Percentiles rank a stretch among this genome's conserved stretches.
Conservation (phyloP, 2,113 vertebrate species). For the Chloebia gouldiae region DNA sequence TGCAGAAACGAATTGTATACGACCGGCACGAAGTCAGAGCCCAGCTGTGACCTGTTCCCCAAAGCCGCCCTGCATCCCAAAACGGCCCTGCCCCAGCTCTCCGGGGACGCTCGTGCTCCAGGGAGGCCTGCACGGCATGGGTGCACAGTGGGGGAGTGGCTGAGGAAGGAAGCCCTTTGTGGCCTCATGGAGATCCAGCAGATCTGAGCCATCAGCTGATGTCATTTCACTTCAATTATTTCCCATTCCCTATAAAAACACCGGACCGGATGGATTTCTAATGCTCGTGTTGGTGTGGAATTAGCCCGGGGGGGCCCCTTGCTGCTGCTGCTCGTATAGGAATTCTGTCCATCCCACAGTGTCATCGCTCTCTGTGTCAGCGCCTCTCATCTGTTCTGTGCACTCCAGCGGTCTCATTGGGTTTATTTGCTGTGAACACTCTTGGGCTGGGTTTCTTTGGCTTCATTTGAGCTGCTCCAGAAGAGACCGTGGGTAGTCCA, state of each 20-base stretch:
- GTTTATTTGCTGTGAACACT: not conserved
- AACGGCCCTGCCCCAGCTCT: not conserved
- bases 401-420: not conserved
- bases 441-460: not conserved
- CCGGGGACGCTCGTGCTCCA: accelerated
- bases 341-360: constrained; percentile 44
- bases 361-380: not conserved
- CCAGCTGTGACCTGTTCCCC: not conserved
- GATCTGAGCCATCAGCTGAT: not conserved
- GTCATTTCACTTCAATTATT: not conserved
- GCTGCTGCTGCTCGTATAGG: constrained; percentile 71
- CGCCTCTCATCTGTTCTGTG: constrained; percentile 7
- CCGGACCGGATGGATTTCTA: not conserved
- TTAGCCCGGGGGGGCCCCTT: accelerated
- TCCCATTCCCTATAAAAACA: not conserved
- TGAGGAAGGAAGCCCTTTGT: not conserved
- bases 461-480: not conserved
- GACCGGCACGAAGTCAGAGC: constrained; percentile 35
- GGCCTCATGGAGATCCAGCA: not conserved
- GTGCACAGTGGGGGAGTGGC: accelerated
- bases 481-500: not conserved
- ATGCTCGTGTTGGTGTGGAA: not conserved
- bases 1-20: constrained; percentile 69
- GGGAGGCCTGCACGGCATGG: accelerated
- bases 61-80: accelerated